These are phyloP conservation scores for Gallinago media DNA, from an alignment of 2,113 vertebrate genomes.

Conservation along the genomic window DNA sequence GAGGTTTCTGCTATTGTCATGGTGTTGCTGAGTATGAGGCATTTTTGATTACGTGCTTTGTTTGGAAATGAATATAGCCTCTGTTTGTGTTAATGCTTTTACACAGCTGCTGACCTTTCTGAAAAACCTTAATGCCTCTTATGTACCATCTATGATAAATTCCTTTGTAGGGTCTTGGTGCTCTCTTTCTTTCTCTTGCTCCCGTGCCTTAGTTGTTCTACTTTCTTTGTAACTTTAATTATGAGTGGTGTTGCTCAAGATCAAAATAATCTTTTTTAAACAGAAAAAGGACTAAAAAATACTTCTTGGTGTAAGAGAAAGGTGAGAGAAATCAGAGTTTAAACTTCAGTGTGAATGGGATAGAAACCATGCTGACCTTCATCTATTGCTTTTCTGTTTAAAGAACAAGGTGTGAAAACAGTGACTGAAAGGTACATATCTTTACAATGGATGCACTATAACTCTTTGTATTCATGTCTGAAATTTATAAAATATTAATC, in stretches of 20 bases:
- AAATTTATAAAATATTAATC: not conserved
- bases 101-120: not conserved
- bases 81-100: not conserved
- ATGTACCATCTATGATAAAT: not conserved
- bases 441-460: not conserved
- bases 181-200: not conserved
- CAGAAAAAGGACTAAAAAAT: not conserved
- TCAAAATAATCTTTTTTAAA: not conserved
- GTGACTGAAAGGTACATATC: accelerated
- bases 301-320: not conserved
- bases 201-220: not conserved
- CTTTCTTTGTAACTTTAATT: not conserved
- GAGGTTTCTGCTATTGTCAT: not conserved
- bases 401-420: not conserved
- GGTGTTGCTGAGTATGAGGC: not conserved
- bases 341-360: not conserved
- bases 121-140: not conserved
- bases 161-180: not conserved
- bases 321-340: not conserved
- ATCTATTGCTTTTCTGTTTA: not conserved
- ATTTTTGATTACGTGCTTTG: not conserved
- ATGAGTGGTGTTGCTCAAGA: not conserved
- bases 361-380: not conserved
- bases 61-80: not conserved
- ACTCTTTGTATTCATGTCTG: not conserved